Percentiles rank a stretch among this genome's conserved stretches.
Conservation (phyloP, 2,888 invertebrate genomes). For the Platycnemis pennipes region DNA sequence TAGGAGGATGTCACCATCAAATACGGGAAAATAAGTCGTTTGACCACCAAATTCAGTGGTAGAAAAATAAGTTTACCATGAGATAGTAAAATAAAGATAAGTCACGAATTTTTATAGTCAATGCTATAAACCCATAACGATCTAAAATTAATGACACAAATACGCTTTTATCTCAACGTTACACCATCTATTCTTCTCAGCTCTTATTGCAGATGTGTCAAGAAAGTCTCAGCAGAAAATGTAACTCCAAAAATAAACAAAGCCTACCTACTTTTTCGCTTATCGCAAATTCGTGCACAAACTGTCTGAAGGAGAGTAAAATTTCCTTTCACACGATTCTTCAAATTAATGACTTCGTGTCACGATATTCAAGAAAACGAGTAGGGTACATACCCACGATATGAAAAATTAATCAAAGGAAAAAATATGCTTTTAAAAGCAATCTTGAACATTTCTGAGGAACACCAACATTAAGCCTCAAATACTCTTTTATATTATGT, state of each 20-base stretch:
- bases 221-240: not conserved
- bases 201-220: not conserved
- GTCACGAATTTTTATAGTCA: too few species aligned
- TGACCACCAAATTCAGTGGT: too few species aligned
- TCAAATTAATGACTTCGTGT: conserved; percentile 37
- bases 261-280: conserved; percentile 25
- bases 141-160: not conserved
- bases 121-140: not conserved
- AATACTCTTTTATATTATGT: too few species aligned
- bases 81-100: too few species aligned
- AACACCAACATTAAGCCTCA: too few species aligned
- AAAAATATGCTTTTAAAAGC: too few species aligned
- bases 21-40: too few species aligned
- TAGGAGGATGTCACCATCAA: too few species aligned
- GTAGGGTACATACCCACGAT: not conserved
- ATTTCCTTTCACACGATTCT: conserved; percentile 16
- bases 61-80: too few species aligned
- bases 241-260: not conserved
- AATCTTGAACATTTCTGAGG: too few species aligned
- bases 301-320: conserved; percentile 50
- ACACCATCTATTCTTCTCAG: not conserved
- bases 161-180: not conserved
- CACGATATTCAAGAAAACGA: not conserved
- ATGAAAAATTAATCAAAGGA: too few species aligned
- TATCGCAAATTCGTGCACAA: conserved; percentile 47